A percentile compares a stretch with the other conserved stretches of the same genome.
phyloP scores from a whole-genome alignment of 1,140 invertebrate species.

The Sitophilus oryzae region DNA sequence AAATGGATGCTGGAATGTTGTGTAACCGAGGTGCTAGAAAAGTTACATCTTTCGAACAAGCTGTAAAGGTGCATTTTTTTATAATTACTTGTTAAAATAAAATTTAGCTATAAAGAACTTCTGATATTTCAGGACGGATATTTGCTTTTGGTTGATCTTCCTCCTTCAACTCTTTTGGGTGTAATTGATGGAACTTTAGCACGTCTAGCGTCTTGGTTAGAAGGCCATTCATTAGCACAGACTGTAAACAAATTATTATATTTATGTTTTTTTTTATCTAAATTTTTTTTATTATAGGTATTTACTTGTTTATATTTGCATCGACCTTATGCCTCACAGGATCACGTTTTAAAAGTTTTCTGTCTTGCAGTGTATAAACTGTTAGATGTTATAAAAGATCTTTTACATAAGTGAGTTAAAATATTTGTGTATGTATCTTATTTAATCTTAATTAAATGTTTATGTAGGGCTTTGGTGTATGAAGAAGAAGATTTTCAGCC shows the following conservation, averaged over 20 bases:
- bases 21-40: conserved; percentile 82
- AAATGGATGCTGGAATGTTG: conserved; percentile 98
- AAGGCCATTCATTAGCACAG: conserved; percentile 92
- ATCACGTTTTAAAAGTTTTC: conserved; percentile 79
- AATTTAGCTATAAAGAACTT: neutral
- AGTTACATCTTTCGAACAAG: conserved; percentile 82
- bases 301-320: conserved; percentile 96
- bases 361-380: conserved; percentile 85
- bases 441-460: conserved; percentile 17
- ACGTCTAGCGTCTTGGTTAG: conserved; percentile 90
- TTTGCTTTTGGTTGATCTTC: conserved; percentile 74
- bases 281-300: conserved; percentile 41
- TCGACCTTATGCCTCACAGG: conserved; percentile 78
- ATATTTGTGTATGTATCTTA: conserved; percentile 3
- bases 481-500: conserved; percentile 96
- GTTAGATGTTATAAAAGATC: conserved; percentile 84
- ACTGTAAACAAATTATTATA: too few species aligned
- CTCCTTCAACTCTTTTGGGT: conserved; percentile 67
- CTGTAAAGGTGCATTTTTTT: conserved; percentile 60
- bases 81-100: neutral
- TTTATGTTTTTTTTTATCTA: neutral
- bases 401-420: conserved; percentile 68
- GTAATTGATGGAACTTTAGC: conserved; percentile 91
- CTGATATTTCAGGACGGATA: conserved; percentile 56
- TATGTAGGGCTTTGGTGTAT: conserved; percentile 69